Evolutionary conservation across 2,113 vertebrate genomes (phyloP), one percentile per base, ranked within the genome.

Genomic region (Siniperca chuatsi): DNA sequence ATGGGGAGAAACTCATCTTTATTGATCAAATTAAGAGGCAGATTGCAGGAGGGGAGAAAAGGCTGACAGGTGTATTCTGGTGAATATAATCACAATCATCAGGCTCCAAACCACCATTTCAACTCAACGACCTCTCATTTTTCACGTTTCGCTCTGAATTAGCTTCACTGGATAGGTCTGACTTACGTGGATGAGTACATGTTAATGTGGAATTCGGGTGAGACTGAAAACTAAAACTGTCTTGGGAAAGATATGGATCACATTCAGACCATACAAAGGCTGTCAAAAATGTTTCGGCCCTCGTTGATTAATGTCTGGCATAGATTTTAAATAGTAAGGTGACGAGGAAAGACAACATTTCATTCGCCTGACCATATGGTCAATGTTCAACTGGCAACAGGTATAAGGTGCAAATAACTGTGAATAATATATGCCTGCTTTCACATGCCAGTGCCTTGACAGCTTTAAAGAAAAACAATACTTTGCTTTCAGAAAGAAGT

Each of bases 1-100:
- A 88, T 68, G 83, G 87, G 79, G 87, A 91, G 87, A 91, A 95
- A 93, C 84, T 90, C 88, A 92, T 95, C 94, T 93, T 93, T 92
- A 95, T 93, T 94, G 91, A 95, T 95, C 89, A 92, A 83, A 92
- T 93, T 85, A 90, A 89, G 73, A 82, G 84, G 69, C 71, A 80
- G 78, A 76, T 78, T 78, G 78, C 60, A 75, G 72, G 46, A 84
- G 75, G 82, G 66, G 85, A 82, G 73, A 71, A 77, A 79, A 65
- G 37, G 50, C 64, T 82, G 61, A 79, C 77, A 87, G 84, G 83
- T 90, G 86, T 86, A 65, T 77, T 81, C 69, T 85, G 62, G 68
- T 75, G 67, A 65, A 44, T 80, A 42, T 71, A 89, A 80, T 81
- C 12, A 62, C 80, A 88, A 87, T 93, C 89, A 91, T 75, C 44